Percentiles rank a stretch among this genome's conserved stretches.
phyloP scores from a whole-genome alignment of 2,888 invertebrate genomes.

The Pocota personata region DNA sequence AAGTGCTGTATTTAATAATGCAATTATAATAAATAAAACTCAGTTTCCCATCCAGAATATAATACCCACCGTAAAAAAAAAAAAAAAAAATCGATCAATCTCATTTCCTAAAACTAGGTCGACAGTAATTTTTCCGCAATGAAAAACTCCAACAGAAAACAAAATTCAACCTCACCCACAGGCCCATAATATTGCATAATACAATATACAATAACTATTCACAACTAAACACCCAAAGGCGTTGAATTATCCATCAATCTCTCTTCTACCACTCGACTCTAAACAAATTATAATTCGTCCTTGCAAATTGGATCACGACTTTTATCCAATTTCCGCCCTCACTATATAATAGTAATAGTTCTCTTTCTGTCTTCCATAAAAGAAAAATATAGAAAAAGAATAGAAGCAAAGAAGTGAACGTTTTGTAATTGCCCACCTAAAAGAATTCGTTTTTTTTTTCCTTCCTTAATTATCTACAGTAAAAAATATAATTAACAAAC shows the following conservation, averaged over 20 bases:
- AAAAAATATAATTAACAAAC: slow-evolving; percentile 57
- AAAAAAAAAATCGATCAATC: slow-evolving; percentile 60
- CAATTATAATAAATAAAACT: slow-evolving; percentile 2
- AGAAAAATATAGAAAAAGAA: not conserved
- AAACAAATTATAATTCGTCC: slow-evolving; percentile 74
- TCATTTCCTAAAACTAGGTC: slow-evolving; percentile 57
- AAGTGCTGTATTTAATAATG: not conserved
- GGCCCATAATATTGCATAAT: slow-evolving; percentile 54
- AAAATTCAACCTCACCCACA: slow-evolving; percentile 65
- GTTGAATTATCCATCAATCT: slow-evolving; percentile 72
- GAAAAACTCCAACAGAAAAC: not conserved
- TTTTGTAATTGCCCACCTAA: slow-evolving; percentile 55
- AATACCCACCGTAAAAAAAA: slow-evolving; percentile 16
- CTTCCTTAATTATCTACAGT: slow-evolving; percentile 53
- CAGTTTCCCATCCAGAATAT: slow-evolving; percentile 25
- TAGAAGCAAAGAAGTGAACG: slow-evolving; percentile 61
- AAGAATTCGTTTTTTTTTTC: slow-evolving; percentile 21
- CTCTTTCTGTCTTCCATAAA: no score
- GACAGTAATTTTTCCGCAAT: slow-evolving; percentile 26
- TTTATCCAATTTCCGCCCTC: slow-evolving; percentile 75
- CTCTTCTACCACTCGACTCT: not conserved
- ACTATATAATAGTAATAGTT: slow-evolving; percentile 26
- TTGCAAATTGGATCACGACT: slow-evolving; percentile 75
- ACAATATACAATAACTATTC: slow-evolving; percentile 55
- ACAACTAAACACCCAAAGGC: slow-evolving; percentile 73